phyloP scores from a whole-genome alignment of 2,888 invertebrate species.

The Halictus ligatus region DNA sequence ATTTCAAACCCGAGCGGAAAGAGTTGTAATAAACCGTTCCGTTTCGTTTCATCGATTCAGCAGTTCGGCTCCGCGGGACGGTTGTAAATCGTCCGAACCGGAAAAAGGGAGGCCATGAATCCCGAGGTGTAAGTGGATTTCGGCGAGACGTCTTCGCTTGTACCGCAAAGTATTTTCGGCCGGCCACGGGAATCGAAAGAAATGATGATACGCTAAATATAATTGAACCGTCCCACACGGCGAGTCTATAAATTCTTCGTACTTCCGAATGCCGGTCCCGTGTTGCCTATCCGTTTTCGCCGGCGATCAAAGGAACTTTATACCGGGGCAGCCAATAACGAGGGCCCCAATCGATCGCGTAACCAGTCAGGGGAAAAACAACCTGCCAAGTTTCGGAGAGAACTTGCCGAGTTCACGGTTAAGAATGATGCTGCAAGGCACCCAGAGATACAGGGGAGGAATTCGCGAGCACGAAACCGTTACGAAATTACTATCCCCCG shows the following conservation, averaged over 20 bases:
- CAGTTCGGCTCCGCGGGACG: too few relatives aligned
- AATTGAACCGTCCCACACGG: constrained; percentile 30
- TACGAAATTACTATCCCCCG: background rate
- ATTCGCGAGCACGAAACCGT: background rate
- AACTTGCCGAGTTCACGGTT: background rate
- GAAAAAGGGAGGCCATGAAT: background rate
- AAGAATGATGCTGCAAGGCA: background rate
- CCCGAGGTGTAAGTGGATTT: background rate
- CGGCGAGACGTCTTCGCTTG: constrained; percentile 18
- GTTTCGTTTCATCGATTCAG: background rate
- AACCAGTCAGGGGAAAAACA: constrained; percentile 37
- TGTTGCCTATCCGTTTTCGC: constrained; percentile 27
- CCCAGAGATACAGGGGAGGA: too few relatives aligned
- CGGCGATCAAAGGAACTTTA: constrained; percentile 29
- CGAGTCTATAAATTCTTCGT: constrained; percentile 33
- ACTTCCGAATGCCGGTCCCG: constrained; percentile 16
- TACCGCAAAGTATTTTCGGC: background rate
- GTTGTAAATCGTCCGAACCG: background rate
- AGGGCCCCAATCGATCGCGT: constrained; percentile 46
- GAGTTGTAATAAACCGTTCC: background rate
- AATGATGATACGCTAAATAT: constrained; percentile 36
- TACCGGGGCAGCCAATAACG: constrained; percentile 36
- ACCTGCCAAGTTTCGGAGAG: background rate
- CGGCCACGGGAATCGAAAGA: constrained; percentile 12
- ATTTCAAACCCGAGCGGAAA: background rate